phyloP scores from a whole-genome alignment of 2,113 vertebrate species.

The Montifringilla adamsi region DNA sequence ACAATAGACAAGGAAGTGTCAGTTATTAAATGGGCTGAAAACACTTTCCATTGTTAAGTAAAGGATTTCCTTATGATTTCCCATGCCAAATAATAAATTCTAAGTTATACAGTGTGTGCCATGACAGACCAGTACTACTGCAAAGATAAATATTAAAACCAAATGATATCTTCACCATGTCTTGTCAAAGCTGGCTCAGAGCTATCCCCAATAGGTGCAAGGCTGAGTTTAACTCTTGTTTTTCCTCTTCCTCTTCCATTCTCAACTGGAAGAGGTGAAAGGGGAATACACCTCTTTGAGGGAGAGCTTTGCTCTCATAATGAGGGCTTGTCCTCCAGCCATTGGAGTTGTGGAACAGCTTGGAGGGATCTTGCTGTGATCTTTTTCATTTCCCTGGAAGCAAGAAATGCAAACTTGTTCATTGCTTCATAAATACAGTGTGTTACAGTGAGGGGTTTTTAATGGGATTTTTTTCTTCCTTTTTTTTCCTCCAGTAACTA shows the following conservation, averaged over 20 bases:
- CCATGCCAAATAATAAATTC: slow-evolving; percentile 47
- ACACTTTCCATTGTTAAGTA: slow-evolving; percentile 57
- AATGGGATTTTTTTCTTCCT: accelerated
- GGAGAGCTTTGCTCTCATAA: neutral
- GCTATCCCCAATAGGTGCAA: neutral
- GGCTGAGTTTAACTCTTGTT: neutral
- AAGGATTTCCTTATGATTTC: slow-evolving; percentile 67
- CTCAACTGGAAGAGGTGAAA: neutral
- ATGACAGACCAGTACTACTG: neutral
- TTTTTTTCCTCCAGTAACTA: neutral
- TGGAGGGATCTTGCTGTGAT: neutral
- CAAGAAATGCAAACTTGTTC: neutral
- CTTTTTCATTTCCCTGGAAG: neutral
- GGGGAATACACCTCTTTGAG: accelerated
- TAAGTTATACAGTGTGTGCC: neutral
- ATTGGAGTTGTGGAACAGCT: neutral
- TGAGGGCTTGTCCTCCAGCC: neutral
- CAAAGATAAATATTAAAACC: neutral
- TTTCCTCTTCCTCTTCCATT: neutral
- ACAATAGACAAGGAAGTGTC: slow-evolving; percentile 66
- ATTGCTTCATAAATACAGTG: slow-evolving; percentile 4
- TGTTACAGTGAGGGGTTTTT: neutral
- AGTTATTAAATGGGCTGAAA: slow-evolving; percentile 27
- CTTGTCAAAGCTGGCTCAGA: neutral
- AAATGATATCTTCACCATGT: neutral